Base-by-base conservation (phyloP, 1,140 invertebrate species). In the Aphaenogaster rudis region DNA sequence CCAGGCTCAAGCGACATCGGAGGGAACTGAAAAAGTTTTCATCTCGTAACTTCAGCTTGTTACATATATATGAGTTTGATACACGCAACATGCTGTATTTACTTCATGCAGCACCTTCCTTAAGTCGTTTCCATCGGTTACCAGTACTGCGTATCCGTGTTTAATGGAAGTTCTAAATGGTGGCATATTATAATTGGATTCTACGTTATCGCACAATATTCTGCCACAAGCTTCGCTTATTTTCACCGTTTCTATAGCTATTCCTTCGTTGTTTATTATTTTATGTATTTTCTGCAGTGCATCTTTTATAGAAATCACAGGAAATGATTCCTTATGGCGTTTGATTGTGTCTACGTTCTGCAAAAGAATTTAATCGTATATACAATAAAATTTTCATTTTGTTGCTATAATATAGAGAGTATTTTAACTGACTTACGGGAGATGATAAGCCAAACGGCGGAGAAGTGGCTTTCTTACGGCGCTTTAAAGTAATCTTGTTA, bases 151-250 rank as follows among this genome's bases (percentile, higher is more conserved):
- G 95, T 99, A 99, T 0, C 98, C 99, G 96, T 99, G 99, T 96
- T 99, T 99, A 63, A 99, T 97, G 11, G 99, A 99, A 36, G 98
- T 98, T 52, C 97, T 97, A 95, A 99, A 99, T 5, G 98, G 98
- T 45, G 99, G 99, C 90, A 99, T 96, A 81, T 96, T 87, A 61
- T 78, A 92, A n/a, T 13, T 42, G 13, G 94, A 93, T 74, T 88
- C 45, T 15, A 94, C 50, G 76, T 87, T 77, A 59, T 87, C 69
- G 11, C 39, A 76, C 39, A 95, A 86, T 71, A 95, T 87, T 92
- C 90, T 93, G 5, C 92, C 91, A 88, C 88, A 82, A 67, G 88
- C 88, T 15, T 94, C 79, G 64, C 88, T 69, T 63, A 91, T 88
- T 63, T 77, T 74, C 50, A 91, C 42, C 21, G n/a, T 88, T 77